Conservation (phyloP, 2,888 invertebrate genomes). For the Adelognathus sp. region DNA sequence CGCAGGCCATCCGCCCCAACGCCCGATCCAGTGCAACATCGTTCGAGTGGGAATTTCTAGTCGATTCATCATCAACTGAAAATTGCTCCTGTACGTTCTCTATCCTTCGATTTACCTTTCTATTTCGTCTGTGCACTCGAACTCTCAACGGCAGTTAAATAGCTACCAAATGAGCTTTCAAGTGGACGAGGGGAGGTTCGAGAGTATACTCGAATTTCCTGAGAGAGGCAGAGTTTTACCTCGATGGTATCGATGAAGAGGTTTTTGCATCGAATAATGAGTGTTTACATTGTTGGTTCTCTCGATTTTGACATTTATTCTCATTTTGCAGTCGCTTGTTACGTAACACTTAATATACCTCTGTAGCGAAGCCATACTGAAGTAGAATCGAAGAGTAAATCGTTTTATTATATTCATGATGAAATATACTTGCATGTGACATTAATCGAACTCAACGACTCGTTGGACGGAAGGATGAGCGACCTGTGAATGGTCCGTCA, state of each 20-base stretch:
- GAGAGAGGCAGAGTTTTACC: conserved; percentile 19
- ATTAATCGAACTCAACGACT: background rate
- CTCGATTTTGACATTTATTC: conserved; percentile 3
- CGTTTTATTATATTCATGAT: background rate
- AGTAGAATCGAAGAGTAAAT: conserved; percentile 2
- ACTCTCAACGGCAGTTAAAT: conserved; percentile 47
- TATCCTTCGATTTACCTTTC: conserved; percentile 35
- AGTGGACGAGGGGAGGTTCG: conserved; percentile 18
- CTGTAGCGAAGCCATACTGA: background rate
- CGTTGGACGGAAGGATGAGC: background rate
- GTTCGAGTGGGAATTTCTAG: conserved; percentile 6
- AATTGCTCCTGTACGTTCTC: conserved; percentile 34
- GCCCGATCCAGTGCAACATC: conserved; percentile 41
- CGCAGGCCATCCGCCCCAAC: background rate
- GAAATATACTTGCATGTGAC: background rate
- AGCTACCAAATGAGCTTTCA: conserved; percentile 52
- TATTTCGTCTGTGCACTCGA: conserved; percentile 19
- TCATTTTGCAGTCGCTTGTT: conserved; percentile 28
- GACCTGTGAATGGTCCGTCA: too few relatives aligned
- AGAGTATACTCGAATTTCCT: conserved; percentile 30
- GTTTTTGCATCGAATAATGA: conserved; percentile 43
- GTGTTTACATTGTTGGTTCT: conserved; percentile 35
- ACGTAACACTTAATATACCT: conserved; percentile 23
- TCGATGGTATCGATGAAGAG: conserved; percentile 42
- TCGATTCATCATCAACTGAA: conserved; percentile 55